Percentiles rank a stretch among this genome's conserved stretches.
phyloP scores from a whole-genome alignment of 2,113 vertebrate genomes.

The Camelus bactrianus region DNA sequence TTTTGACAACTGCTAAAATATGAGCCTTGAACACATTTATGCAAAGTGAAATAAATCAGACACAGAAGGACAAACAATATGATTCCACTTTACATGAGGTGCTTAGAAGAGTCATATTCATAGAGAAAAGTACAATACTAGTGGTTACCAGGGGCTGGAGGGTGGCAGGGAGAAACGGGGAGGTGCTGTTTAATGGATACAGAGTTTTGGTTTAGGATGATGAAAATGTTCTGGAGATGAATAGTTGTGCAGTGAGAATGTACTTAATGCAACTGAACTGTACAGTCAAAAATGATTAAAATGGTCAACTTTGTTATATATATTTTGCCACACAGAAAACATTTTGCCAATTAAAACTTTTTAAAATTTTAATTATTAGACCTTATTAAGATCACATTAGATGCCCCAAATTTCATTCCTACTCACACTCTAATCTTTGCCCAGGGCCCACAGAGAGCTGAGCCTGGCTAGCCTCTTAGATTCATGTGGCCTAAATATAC shows the following conservation, averaged over 20 bases:
- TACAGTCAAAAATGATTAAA: neutral
- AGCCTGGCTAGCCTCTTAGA: neutral
- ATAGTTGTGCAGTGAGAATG: neutral
- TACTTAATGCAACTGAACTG: neutral
- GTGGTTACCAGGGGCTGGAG: neutral
- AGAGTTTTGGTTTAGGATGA: neutral
- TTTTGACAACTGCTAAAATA: neutral
- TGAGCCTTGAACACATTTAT: neutral
- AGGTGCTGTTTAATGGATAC: neutral
- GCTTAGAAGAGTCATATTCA: neutral
- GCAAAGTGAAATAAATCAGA: neutral
- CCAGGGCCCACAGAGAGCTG: neutral
- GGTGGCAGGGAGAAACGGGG: fast-evolving
- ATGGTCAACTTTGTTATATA: neutral
- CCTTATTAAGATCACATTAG: neutral
- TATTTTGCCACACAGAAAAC: neutral
- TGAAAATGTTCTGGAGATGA: neutral
- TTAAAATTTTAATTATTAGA: neutral
- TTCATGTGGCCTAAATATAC: neutral
- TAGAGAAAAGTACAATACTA: neutral
- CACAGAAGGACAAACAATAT: neutral
- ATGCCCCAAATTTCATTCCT: neutral
- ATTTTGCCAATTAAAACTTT: neutral
- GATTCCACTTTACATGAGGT: neutral
- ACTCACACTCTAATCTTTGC: neutral